Conservation (phyloP, 2,888 invertebrate species). For the Xestia ashworthii region DNA sequence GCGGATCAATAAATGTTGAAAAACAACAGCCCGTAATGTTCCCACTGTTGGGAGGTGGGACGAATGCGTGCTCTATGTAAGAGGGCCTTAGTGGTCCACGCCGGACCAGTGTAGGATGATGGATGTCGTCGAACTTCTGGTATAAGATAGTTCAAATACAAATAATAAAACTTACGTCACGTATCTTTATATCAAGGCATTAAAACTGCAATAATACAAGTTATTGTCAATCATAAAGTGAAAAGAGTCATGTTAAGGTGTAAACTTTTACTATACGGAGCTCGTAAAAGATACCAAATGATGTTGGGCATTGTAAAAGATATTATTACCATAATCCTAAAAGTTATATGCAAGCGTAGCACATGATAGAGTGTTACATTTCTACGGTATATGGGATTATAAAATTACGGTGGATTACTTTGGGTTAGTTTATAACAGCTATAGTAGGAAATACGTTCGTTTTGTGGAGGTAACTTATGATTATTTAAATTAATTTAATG, state of each 20-base stretch:
- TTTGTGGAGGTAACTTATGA: slow-evolving; percentile 5
- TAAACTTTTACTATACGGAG: slow-evolving; percentile 64
- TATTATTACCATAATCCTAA: slow-evolving; percentile 58
- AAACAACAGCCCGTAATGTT: neutral
- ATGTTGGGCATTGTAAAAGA: slow-evolving; percentile 57
- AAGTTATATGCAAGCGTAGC: slow-evolving; percentile 57
- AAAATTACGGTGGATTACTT: slow-evolving; percentile 29
- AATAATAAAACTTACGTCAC: slow-evolving; percentile 28
- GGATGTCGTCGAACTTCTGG: neutral
- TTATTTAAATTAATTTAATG: slow-evolving; percentile 16
- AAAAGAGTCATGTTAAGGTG: slow-evolving; percentile 60
- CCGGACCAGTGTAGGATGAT: no score
- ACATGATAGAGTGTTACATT: slow-evolving; percentile 51
- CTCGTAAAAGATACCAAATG: slow-evolving; percentile 62
- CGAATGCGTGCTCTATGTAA: neutral
- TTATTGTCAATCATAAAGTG: slow-evolving; percentile 69
- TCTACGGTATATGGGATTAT: slow-evolving; percentile 44
- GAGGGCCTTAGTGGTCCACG: neutral
- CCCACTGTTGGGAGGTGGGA: neutral
- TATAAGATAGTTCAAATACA: neutral
- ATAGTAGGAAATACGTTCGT: neutral
- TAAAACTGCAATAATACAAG: slow-evolving; percentile 67
- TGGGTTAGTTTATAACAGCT: slow-evolving; percentile 10
- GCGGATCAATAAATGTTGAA: no score
- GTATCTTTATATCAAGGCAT: slow-evolving; percentile 56